phyloP scores from a whole-genome alignment of 2,888 invertebrate species.

The Cataglyphis livida region DNA sequence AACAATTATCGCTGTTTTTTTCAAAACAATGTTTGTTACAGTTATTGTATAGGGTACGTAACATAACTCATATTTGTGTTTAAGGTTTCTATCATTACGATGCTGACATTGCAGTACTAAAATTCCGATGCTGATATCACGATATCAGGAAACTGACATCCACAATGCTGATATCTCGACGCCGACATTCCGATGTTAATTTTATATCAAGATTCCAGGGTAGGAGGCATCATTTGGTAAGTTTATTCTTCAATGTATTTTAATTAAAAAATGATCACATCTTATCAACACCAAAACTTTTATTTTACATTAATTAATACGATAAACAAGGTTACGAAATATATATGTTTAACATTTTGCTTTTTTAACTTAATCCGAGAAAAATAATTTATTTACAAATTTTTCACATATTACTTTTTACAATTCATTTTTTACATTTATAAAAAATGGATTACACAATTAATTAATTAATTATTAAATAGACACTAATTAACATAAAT shows the following conservation, averaged over 20 bases:
- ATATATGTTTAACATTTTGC: not conserved
- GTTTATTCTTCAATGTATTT: not conserved
- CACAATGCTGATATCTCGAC: too few species aligned
- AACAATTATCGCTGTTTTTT: not conserved
- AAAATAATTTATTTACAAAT: constrained; percentile 2
- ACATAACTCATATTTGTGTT: not conserved
- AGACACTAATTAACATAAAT: not conserved
- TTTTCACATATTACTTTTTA: not conserved
- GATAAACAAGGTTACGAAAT: not conserved
- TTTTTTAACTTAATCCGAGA: not conserved
- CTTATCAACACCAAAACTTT: not conserved
- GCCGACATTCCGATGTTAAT: too few species aligned
- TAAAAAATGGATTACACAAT: not conserved
- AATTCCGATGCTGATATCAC: too few species aligned
- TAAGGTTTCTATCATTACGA: not conserved
- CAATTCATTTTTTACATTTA: not conserved
- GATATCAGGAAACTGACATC: too few species aligned
- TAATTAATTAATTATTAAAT: not conserved
- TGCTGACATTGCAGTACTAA: not conserved
- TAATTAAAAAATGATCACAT: not conserved
- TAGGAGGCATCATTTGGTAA: not conserved
- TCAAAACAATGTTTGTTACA: not conserved
- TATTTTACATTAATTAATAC: not conserved
- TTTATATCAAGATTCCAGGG: not conserved
- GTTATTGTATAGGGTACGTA: not conserved